Percentiles rank a stretch among this genome's conserved stretches.
These are phyloP conservation scores for Caenorhabditis inopinata DNA, from an alignment of 1,140 invertebrate species.

Conservation along the genomic window DNA sequence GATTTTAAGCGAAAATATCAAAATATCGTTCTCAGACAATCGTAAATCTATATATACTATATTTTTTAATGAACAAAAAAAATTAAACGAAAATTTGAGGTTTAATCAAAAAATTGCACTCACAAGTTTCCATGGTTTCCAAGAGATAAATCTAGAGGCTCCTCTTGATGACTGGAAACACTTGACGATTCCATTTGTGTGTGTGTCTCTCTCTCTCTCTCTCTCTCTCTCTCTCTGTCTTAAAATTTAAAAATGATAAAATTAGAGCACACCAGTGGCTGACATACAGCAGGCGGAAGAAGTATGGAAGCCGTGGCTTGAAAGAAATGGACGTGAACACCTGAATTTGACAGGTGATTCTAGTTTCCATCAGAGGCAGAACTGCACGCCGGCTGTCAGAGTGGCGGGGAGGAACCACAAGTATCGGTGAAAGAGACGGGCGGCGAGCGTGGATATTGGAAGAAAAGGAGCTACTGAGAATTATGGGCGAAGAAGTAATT, in stretches of 20 bases:
- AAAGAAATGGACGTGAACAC: background rate
- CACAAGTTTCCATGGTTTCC: background rate
- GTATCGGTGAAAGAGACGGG: background rate
- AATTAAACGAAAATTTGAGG: no score
- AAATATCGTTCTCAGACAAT: no score
- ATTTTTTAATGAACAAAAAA: no score
- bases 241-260: no score
- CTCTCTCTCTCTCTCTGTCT: no score
- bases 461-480: background rate
- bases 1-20: no score
- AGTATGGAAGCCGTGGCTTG: background rate
- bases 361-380: conserved; percentile 13
- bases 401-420: background rate
- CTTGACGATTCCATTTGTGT: background rate
- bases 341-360: conserved; percentile 30
- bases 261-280: no score
- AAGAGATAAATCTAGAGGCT: background rate
- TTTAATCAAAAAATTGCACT: background rate
- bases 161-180: background rate
- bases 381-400: background rate
- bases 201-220: no score
- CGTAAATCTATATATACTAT: no score
- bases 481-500: background rate
- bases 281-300: no score
- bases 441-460: background rate